Conservation (phyloP, 2,888 invertebrate genomes). For the Cryptus armator region DNA sequence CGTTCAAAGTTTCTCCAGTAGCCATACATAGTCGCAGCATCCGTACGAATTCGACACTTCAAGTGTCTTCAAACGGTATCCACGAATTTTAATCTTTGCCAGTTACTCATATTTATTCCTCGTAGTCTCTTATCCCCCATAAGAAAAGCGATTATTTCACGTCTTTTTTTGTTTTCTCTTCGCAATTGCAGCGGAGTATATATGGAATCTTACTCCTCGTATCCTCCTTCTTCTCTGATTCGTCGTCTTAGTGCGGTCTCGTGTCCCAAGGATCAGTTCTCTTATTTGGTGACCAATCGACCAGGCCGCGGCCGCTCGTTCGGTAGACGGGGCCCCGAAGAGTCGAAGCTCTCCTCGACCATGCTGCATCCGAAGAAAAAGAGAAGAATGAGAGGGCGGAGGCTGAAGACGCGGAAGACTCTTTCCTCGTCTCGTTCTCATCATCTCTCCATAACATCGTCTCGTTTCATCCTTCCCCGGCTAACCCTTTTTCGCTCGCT, state of each 20-base stretch:
- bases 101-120: constrained; percentile 42
- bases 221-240: constrained; percentile 31
- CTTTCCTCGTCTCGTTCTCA: constrained; percentile 65
- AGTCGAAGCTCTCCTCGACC: constrained; percentile 26
- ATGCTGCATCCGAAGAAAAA: constrained; percentile 54
- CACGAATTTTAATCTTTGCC: constrained; percentile 34
- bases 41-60: constrained; percentile 10
- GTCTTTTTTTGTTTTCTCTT: constrained; percentile 37
- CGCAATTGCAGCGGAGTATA: background rate
- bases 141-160: constrained; percentile 29
- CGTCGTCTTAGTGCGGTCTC: constrained; percentile 44
- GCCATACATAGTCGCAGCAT: no score
- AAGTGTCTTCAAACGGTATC: constrained; percentile 28
- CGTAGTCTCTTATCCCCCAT: constrained; percentile 12
- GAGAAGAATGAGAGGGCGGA: constrained; percentile 55
- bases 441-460: constrained; percentile 58
- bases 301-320: constrained; percentile 56
- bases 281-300: constrained; percentile 81
- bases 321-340: constrained; percentile 22
- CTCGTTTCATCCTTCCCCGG: constrained; percentile 18
- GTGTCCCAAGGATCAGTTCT: constrained; percentile 73
- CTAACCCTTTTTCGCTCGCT: constrained; percentile 51
- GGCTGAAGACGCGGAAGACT: constrained; percentile 58
- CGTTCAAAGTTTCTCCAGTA: no score
- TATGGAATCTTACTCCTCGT: constrained; percentile 13